These are phyloP conservation scores for Procambarus clarkii DNA, from an alignment of 1,140 invertebrate species.

Conservation along the genomic window DNA sequence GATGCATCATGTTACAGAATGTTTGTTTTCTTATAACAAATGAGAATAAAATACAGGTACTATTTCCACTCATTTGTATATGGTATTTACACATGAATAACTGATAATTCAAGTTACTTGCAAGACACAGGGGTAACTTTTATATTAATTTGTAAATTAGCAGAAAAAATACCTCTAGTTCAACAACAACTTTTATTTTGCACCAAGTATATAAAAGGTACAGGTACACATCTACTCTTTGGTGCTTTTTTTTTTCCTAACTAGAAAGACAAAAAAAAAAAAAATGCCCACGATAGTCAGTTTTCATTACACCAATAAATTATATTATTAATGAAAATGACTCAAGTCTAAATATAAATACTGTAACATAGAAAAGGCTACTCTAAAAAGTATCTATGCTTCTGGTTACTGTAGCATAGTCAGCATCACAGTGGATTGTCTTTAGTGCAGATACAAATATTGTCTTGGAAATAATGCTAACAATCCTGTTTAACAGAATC, in stretches of 20 bases:
- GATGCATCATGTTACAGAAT: neutral
- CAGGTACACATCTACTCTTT: neutral
- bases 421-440: neutral
- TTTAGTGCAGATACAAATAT: neutral
- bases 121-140: constrained; percentile 7
- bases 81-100: neutral
- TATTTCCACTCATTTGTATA: neutral
- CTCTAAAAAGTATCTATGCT: neutral
- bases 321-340: neutral
- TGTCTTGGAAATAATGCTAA: neutral
- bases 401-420: neutral
- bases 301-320: neutral
- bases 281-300: neutral
- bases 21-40: too few species aligned
- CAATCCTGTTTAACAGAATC: neutral
- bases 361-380: neutral
- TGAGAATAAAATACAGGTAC: neutral
- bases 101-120: neutral
- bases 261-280: neutral
- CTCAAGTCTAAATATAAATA: neutral
- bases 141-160: constrained; percentile 50
- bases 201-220: neutral
- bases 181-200: neutral
- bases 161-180: neutral
- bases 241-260: neutral